Percentiles rank a stretch among this genome's conserved stretches.
Evolutionary conservation across 2,113 vertebrate species (phyloP).

Genomic region (Pithys albifrons): DNA sequence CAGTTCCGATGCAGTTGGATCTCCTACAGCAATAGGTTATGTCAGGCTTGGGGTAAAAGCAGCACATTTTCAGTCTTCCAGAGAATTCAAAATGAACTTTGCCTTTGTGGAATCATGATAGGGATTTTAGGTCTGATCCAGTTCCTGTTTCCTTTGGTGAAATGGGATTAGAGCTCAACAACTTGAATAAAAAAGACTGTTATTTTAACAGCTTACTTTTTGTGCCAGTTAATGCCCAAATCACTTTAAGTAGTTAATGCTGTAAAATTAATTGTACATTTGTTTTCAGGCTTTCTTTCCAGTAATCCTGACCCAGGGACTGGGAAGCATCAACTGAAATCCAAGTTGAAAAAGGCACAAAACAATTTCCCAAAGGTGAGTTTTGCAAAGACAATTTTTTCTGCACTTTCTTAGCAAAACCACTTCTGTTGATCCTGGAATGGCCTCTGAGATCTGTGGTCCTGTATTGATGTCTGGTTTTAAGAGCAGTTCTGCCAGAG

Average conservation of each 20-base stretch:
- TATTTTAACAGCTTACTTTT: not conserved
- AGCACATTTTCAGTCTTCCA: not conserved
- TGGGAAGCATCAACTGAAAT: not conserved
- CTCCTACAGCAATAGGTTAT: not conserved
- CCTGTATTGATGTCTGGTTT: not conserved
- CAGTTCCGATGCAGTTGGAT: not conserved
- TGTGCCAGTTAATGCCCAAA: not conserved
- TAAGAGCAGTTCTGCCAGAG: not conserved
- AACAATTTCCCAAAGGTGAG: not conserved
- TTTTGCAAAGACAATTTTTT: not conserved
- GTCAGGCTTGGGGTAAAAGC: not conserved
- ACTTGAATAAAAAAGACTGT: not conserved
- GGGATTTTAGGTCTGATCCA: not conserved
- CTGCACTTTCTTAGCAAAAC: not conserved
- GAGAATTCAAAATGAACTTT: not conserved
- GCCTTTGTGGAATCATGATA: not conserved
- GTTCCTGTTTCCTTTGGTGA: not conserved
- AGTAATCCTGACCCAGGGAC: not conserved
- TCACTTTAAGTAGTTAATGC: not conserved
- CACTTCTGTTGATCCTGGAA: not conserved
- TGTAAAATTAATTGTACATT: not conserved
- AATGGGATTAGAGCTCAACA: not conserved
- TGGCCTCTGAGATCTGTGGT: not conserved
- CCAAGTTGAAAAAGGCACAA: not conserved
- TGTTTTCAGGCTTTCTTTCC: not conserved